Base-by-base conservation (phyloP, 2,113 vertebrate genomes). In the Salvelinus alpinus region DNA sequence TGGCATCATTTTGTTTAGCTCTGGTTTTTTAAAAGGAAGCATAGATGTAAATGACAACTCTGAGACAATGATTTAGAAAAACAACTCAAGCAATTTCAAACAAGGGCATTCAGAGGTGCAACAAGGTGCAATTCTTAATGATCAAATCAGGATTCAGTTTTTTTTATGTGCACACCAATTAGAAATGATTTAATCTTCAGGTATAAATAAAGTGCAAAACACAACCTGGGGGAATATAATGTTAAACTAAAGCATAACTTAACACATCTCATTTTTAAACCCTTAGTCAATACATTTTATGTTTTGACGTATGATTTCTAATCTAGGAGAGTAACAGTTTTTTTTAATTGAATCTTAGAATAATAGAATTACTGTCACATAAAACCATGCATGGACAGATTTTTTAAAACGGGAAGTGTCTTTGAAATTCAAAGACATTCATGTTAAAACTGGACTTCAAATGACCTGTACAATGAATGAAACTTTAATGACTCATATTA, bases 141-240 rank as follows among this genome's bases (percentile, higher is more conserved):
- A 76, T 87, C 7, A 14, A 75, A 80, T 34, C 48, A 75, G 34
- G n/a, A 20, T 54, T 64, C 20, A 22, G 13, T 67, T 67, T 31
- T 31, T 24, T 57, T 71, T 68, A 54, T 79, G 72, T 82, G 70
- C 72, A 80, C 59, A 80, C 59, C 67, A 70, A 71, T 65, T 31
- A 57, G 18, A 44, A 71, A 44, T 13, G 0, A n/a, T 59, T 51
- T n/a, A n/a, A 34, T 80, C 7, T 72, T 60, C 34, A 44, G 48
- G 20, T 70, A 75, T 69, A 74, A 29, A 48, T 85, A 90, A 89
- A 91, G 91, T 91, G 88, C 88, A 85, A 85, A 84, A 78, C 20
- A 77, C 74, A 84, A 82, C 60, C 70, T 47, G 68, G 70, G 75
- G 38, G 71, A 70, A 77, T 31, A 81, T 70, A 69, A 66, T 62